A percentile compares a stretch with the other conserved stretches of the same genome.
Conservation (phyloP, 2,888 invertebrate genomes). For the Clistopyga incitator region DNA sequence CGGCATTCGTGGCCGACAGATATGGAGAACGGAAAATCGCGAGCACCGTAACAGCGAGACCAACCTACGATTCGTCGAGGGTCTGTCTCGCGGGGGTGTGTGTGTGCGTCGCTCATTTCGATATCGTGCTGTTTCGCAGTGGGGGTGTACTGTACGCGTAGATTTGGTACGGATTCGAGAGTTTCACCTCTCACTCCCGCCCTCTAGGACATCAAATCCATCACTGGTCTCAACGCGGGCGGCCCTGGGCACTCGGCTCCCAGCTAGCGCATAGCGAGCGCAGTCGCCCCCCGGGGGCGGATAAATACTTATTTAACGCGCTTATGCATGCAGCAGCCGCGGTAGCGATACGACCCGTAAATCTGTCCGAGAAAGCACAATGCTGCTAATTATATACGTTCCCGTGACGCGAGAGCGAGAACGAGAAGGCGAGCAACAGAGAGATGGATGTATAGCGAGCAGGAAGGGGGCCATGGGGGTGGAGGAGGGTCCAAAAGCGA, state of each 20-base stretch:
- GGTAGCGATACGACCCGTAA: constrained; percentile 83
- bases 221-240: constrained; percentile 73
- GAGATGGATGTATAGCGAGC: constrained; percentile 41
- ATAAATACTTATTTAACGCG: constrained; percentile 84
- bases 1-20: constrained; percentile 1
- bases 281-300: constrained; percentile 81
- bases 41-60: constrained; percentile 27
- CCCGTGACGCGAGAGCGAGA: constrained; percentile 79
- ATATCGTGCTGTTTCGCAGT: constrained; percentile 22
- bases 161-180: constrained; percentile 67
- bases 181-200: constrained; percentile 42
- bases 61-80: constrained; percentile 20
- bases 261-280: constrained; percentile 71
- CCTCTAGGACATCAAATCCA: constrained; percentile 77
- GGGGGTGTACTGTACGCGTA: constrained; percentile 11
- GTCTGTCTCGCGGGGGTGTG: background rate
- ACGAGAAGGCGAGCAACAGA: constrained; percentile 62
- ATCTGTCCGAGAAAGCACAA: constrained; percentile 83
- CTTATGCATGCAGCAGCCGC: constrained; percentile 83
- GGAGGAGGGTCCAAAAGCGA: constrained; percentile 59
- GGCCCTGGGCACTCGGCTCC: constrained; percentile 58
- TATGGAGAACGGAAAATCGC: constrained; percentile 22
- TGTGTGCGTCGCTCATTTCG: constrained; percentile 16
- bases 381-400: constrained; percentile 84
- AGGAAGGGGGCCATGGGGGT: constrained; percentile 51